These are phyloP conservation scores for Carterocephalus palaemon DNA, from an alignment of 2,888 invertebrate genomes.

Conservation along the genomic window DNA sequence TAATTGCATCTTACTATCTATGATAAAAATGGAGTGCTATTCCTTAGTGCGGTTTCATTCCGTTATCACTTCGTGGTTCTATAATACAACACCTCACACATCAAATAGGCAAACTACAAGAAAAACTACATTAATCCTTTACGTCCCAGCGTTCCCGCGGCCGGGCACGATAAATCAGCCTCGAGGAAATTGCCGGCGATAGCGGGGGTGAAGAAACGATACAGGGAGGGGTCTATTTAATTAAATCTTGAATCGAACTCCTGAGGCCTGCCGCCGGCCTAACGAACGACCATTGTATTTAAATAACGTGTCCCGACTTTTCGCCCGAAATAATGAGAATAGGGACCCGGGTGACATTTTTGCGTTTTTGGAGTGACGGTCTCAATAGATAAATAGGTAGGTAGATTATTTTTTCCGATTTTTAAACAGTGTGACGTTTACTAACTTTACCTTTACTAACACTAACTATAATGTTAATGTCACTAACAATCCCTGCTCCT, in stretches of 20 bases:
- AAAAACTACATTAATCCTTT: slow-evolving; percentile 68
- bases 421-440: too few species aligned
- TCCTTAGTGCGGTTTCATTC: too few species aligned
- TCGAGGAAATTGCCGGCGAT: slow-evolving; percentile 73
- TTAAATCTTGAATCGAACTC: slow-evolving; percentile 81
- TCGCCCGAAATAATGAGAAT: slow-evolving; percentile 38
- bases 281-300: slow-evolving; percentile 78
- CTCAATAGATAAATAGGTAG: not conserved
- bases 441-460: too few species aligned
- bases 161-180: slow-evolving; percentile 77
- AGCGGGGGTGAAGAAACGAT: slow-evolving; percentile 31
- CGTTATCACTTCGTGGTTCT: too few species aligned
- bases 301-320: slow-evolving; percentile 75
- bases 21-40: too few species aligned
- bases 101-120: too few species aligned
- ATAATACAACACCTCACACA: too few species aligned
- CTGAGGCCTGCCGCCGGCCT: slow-evolving; percentile 71
- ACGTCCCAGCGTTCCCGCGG: slow-evolving; percentile 55
- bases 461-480: too few species aligned
- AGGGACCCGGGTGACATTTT: slow-evolving; percentile 14
- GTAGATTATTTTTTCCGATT: too few species aligned
- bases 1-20: too few species aligned
- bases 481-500: too few species aligned
- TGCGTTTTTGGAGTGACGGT: not conserved
- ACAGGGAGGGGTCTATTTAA: slow-evolving; percentile 68